Conservation (phyloP, 2,797 vertebrate genomes). For the Alauda arvensis region DNA sequence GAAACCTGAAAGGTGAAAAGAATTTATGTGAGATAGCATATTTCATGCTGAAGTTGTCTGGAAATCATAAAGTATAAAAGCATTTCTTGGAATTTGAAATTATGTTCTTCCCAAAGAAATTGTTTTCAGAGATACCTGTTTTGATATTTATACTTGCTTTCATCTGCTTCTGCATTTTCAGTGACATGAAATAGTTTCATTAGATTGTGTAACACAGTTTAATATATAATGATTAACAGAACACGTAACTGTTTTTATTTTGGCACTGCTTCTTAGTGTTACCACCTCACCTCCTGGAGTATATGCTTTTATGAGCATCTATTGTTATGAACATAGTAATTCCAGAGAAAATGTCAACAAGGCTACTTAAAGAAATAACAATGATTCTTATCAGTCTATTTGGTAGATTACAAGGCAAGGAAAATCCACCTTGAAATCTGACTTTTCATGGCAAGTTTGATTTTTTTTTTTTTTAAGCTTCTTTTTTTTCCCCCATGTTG, state of each 20-base stretch:
- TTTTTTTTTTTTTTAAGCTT: background rate
- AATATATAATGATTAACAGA: background rate
- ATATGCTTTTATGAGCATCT: background rate
- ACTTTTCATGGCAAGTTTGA: background rate
- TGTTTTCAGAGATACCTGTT: background rate
- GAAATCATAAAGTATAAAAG: background rate
- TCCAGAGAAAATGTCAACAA: slow-evolving; percentile 14
- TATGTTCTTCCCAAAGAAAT: background rate
- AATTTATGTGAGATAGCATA: background rate
- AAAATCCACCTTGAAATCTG: slow-evolving; percentile 24
- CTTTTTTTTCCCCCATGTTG: background rate
- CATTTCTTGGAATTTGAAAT: background rate
- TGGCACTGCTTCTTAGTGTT: background rate
- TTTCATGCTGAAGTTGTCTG: background rate
- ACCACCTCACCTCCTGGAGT: background rate
- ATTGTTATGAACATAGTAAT: background rate
- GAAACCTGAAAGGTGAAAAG: background rate
- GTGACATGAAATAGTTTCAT: background rate
- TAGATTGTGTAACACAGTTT: background rate
- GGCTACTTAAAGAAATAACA: background rate
- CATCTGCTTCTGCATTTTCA: background rate
- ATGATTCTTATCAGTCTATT: background rate
- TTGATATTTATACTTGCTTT: background rate
- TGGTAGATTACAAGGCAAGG: background rate
- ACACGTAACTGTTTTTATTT: background rate